Conservation (phyloP, 2,888 invertebrate species). For the Synergus umbraculus region DNA sequence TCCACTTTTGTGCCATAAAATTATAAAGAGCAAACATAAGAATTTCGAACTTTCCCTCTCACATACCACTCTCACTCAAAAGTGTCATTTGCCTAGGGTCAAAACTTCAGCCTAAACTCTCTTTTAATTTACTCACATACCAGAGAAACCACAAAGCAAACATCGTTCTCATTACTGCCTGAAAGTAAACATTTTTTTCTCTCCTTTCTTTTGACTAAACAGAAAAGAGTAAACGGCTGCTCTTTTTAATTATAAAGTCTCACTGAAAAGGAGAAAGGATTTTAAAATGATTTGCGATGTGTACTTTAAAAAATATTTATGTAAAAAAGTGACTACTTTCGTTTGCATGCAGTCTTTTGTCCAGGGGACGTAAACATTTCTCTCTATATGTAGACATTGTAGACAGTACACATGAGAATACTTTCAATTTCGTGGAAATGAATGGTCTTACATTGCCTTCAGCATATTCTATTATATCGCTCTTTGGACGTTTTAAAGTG, state of each 20-base stretch:
- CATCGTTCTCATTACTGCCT: slow-evolving; percentile 2
- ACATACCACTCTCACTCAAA: slow-evolving; percentile 7
- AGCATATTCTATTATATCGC: neutral
- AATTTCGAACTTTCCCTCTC: slow-evolving; percentile 35
- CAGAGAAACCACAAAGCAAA: neutral
- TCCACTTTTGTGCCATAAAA: slow-evolving; percentile 4
- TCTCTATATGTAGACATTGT: no score
- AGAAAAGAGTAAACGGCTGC: neutral
- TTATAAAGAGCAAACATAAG: slow-evolving; percentile 20
- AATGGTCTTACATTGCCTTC: neutral
- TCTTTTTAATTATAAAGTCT: neutral
- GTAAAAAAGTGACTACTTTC: neutral
- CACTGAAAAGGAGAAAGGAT: slow-evolving; percentile 14
- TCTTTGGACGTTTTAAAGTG: slow-evolving; percentile 42
- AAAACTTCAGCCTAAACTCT: slow-evolving; percentile 8
- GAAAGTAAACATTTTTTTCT: neutral
- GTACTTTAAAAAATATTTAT: neutral
- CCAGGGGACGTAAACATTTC: neutral
- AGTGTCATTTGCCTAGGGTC: slow-evolving; percentile 16
- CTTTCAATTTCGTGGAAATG: neutral
- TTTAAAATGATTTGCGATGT: neutral
- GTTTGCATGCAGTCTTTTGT: neutral
- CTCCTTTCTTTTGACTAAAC: neutral
- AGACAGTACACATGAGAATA: neutral
- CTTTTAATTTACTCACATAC: slow-evolving; percentile 17